Percentiles rank a stretch among this genome's conserved stretches.
These are phyloP conservation scores for Tetragonisca angustula DNA, from an alignment of 2,888 invertebrate species.

Conservation along the genomic window DNA sequence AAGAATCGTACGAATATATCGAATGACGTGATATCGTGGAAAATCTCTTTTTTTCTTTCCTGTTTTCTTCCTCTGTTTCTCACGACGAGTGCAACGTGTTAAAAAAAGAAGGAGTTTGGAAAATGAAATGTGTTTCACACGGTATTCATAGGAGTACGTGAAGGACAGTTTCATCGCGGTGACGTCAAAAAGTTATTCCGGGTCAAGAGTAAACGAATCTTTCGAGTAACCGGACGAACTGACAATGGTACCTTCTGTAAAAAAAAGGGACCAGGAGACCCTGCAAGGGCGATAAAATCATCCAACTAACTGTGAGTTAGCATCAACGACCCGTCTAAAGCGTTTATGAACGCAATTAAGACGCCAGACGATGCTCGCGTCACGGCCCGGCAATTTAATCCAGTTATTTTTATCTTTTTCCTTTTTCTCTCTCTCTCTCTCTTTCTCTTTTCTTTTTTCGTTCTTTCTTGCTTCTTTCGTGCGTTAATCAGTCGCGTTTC, in stretches of 20 bases:
- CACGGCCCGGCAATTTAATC: conserved; percentile 74
- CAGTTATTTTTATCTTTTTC: conserved; percentile 66
- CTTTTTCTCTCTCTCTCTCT: neutral
- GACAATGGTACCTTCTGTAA: conserved; percentile 35
- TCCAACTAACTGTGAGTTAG: conserved; percentile 48
- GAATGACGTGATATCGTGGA: no score
- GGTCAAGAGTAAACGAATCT: conserved; percentile 30
- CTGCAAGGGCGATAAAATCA: conserved; percentile 51
- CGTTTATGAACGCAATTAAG: conserved; percentile 78
- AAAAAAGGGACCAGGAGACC: conserved; percentile 24
- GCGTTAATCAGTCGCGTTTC: conserved; percentile 33
- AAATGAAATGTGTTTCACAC: conserved; percentile 2
- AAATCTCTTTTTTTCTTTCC: no score
- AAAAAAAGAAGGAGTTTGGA: neutral
- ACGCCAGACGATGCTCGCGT: conserved; percentile 75
- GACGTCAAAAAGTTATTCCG: conserved; percentile 53
- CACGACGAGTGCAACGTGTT: neutral
- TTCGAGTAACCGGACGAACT: conserved; percentile 41
- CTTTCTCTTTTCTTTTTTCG: no score
- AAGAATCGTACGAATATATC: no score
- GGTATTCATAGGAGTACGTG: conserved; percentile 37
- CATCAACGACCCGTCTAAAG: conserved; percentile 62
- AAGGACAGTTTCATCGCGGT: conserved; percentile 36
- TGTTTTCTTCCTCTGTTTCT: neutral
- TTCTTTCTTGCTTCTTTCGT: no score